Base-by-base conservation (phyloP, 2,797 vertebrate genomes). In the Erithacus rubecula region DNA sequence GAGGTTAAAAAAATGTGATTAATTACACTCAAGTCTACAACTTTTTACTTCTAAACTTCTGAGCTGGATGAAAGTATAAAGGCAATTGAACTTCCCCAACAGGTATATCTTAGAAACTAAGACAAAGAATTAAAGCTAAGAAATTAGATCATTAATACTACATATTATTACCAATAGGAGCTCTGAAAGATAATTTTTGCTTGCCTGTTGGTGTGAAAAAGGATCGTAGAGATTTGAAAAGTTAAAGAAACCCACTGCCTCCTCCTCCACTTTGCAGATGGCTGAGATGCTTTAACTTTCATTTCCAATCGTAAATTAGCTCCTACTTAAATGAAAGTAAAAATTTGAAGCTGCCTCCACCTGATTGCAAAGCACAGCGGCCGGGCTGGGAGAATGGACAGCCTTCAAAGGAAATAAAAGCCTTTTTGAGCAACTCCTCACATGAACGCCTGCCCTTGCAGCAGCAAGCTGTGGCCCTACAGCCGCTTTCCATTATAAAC, bases 401-500 rank as follows among this genome's bases (percentile, higher is more conserved):
- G 58, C 76, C 80, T 70, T 92, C 83, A 76, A 67, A 94, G 92
- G 93, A 93, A 96, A 92, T 44, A 83, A 93, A 95, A 96, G 90
- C 67, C 59, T 78, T 95, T 95, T 93, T 79, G 91, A 95, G 79
- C 1, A 5, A 74, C 93, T 88, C 72, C 90, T 94, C 74, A 51
- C 27, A 88, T 22, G 92, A 95, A 85, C 6, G 59, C 41, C 77
- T 74, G 83, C 81, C 92, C 90, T 83, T 88, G 80, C 63, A 95
- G 95, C 69, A 95, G 81, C 17, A 87, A 92, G 81, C 71, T 92
- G 75, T 80, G 87, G 92, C 81, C 87, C 93, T 93, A 41, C 76
- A 95, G 93, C 69, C 86, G 88, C 94, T 96, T 92, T 56, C 94
- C 51, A 93, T 90, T 92, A 89, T 36, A 92, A 94, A 96, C 88